phyloP scores from a whole-genome alignment of 2,113 vertebrate genomes.

The Grammomys surdaster region DNA sequence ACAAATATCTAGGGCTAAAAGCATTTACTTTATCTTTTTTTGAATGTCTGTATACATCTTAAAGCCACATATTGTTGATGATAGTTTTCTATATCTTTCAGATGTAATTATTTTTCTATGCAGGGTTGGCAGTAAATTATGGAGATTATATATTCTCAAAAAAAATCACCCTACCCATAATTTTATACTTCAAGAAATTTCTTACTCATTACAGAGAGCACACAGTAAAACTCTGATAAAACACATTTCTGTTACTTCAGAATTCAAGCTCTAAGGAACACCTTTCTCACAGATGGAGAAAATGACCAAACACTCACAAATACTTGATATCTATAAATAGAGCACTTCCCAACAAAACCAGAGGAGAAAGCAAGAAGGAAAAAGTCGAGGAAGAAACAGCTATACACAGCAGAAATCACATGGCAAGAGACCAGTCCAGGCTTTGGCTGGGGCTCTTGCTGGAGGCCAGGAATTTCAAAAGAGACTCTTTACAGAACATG shows the following conservation, averaged over 20 bases:
- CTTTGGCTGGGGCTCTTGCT: not conserved
- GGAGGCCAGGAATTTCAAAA: not conserved
- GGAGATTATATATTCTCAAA: not conserved
- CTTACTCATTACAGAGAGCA: not conserved
- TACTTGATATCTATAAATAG: not conserved
- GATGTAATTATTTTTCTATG: not conserved
- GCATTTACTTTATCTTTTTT: slow-evolving; percentile 1
- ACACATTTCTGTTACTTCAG: not conserved
- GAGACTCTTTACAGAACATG: not conserved
- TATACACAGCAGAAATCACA: not conserved
- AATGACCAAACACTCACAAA: not conserved
- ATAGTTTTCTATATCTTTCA: not conserved
- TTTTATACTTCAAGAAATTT: slow-evolving; percentile 47
- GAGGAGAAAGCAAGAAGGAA: not conserved
- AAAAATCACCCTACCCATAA: not conserved
- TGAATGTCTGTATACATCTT: not conserved
- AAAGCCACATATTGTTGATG: not conserved
- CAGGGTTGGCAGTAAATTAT: slow-evolving; percentile 14
- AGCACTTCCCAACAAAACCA: not conserved
- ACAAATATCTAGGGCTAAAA: not conserved
- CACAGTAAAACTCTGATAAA: not conserved
- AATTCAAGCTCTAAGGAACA: not conserved
- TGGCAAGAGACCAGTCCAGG: too few species aligned
- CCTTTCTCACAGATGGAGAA: not conserved
- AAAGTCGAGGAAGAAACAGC: not conserved